phyloP scores from a whole-genome alignment of 2,113 vertebrate genomes.

The Piprites chloris region DNA sequence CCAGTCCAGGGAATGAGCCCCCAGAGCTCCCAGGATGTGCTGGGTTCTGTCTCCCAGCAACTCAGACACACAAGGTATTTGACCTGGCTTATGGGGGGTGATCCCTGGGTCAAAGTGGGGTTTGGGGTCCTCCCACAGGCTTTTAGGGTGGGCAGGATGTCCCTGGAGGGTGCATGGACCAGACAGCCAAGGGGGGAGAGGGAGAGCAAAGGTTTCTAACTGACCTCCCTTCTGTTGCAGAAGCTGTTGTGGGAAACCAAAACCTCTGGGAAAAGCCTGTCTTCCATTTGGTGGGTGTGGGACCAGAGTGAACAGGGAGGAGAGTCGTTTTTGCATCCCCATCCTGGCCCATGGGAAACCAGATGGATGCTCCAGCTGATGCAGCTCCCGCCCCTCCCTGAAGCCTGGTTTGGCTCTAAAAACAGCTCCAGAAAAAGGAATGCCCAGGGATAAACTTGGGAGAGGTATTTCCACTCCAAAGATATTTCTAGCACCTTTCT shows the following conservation, averaged over 20 bases:
- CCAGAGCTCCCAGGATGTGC: fast-evolving
- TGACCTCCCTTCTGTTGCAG: background rate
- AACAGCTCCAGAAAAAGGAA: background rate
- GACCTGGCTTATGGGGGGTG: background rate
- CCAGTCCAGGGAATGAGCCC: background rate
- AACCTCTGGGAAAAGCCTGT: background rate
- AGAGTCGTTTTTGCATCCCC: background rate
- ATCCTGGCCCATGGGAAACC: background rate
- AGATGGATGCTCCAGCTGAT: background rate
- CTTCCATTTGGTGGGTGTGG: background rate
- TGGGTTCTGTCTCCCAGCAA: background rate
- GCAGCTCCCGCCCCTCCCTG: background rate
- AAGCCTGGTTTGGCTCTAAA: background rate
- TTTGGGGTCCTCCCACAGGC: background rate
- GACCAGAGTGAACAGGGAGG: background rate
- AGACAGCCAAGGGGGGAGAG: background rate
- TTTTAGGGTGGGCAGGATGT: background rate
- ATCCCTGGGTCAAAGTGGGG: background rate
- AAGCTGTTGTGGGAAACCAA: background rate
- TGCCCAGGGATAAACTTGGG: background rate
- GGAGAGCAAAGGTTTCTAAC: background rate
- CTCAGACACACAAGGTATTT: background rate
- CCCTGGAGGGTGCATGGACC: background rate
- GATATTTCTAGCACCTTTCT: background rate
- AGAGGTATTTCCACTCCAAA: background rate